These are phyloP conservation scores for Nanorana parkeri DNA, from an alignment of 2,113 vertebrate species.

Conservation along the genomic window DNA sequence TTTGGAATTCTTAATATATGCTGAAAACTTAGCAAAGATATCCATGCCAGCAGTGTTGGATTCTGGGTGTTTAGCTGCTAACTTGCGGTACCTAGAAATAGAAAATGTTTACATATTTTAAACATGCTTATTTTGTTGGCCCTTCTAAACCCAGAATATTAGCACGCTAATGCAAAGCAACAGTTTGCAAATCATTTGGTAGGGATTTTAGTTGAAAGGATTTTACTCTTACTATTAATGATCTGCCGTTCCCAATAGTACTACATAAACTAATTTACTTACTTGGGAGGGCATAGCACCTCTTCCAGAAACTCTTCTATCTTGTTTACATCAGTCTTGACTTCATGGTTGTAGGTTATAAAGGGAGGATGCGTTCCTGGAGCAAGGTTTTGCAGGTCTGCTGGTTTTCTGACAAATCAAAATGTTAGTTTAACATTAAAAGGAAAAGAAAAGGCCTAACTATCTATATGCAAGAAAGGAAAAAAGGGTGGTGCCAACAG, in stretches of 20 bases:
- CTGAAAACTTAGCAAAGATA: slow-evolving; percentile 98
- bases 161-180: too few relatives aligned
- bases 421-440: too few relatives aligned
- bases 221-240: too few relatives aligned
- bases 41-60: slow-evolving; percentile 98
- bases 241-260: too few relatives aligned
- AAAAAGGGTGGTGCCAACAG: too few relatives aligned
- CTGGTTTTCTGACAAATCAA: slow-evolving; percentile 84
- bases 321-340: slow-evolving; percentile 98
- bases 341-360: slow-evolving; percentile 95
- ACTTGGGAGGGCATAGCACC: slow-evolving; percentile 94
- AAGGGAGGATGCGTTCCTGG: slow-evolving; percentile 97
- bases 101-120: too few relatives aligned
- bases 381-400: slow-evolving; percentile 96
- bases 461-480: too few relatives aligned
- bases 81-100: slow-evolving; percentile 82
- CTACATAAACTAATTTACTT: slow-evolving; percentile 63
- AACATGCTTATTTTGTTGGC: too few relatives aligned
- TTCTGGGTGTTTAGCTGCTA: slow-evolving; percentile 92
- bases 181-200: too few relatives aligned
- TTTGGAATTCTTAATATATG: slow-evolving; percentile 96
- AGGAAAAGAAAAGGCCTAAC: too few relatives aligned
- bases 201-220: too few relatives aligned
- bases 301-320: slow-evolving; percentile 99
- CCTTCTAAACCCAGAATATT: too few relatives aligned